These are phyloP conservation scores for Auanema freiburgensis DNA, from an alignment of 2,888 invertebrate species.

Conservation along the genomic window DNA sequence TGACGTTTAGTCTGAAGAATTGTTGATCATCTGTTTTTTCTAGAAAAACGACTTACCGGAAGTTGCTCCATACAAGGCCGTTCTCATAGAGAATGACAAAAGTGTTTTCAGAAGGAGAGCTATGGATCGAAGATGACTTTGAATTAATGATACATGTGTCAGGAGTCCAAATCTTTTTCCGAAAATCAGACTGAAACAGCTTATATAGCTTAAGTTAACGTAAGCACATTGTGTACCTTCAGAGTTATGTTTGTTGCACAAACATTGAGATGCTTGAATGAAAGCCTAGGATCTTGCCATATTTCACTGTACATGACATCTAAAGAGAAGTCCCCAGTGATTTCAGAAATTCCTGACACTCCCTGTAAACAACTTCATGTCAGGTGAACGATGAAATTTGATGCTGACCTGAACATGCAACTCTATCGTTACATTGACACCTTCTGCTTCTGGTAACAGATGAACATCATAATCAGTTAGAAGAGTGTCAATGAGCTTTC, in stretches of 20 bases:
- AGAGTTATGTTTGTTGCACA: slow-evolving; percentile 64
- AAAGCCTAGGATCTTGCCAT: slow-evolving; percentile 61
- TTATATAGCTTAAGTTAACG: background rate
- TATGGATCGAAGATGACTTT: slow-evolving; percentile 60
- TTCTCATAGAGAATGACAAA: slow-evolving; percentile 64
- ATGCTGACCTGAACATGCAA: slow-evolving; percentile 61
- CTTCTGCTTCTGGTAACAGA: slow-evolving; percentile 61
- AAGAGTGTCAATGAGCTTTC: slow-evolving; percentile 53
- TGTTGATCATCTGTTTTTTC: background rate
- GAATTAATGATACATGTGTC: slow-evolving; percentile 62
- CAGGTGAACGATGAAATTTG: background rate
- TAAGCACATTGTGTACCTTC: slow-evolving; percentile 36
- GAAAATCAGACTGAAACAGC: slow-evolving; percentile 53
- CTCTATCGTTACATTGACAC: slow-evolving; percentile 64
- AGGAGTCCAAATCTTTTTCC: slow-evolving; percentile 63
- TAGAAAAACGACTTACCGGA: slow-evolving; percentile 34
- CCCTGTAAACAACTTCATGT: slow-evolving; percentile 45
- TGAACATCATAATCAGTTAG: slow-evolving; percentile 62
- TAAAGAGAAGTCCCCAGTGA: slow-evolving; percentile 62
- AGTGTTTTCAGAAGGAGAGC: slow-evolving; percentile 63
- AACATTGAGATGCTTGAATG: slow-evolving; percentile 62
- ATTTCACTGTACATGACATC: slow-evolving; percentile 64
- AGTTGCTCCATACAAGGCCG: slow-evolving; percentile 64
- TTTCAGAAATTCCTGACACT: slow-evolving; percentile 62
- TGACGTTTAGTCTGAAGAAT: slow-evolving; percentile 57